Conservation (phyloP, 2,113 vertebrate genomes). For the Semnopithecus entellus region DNA sequence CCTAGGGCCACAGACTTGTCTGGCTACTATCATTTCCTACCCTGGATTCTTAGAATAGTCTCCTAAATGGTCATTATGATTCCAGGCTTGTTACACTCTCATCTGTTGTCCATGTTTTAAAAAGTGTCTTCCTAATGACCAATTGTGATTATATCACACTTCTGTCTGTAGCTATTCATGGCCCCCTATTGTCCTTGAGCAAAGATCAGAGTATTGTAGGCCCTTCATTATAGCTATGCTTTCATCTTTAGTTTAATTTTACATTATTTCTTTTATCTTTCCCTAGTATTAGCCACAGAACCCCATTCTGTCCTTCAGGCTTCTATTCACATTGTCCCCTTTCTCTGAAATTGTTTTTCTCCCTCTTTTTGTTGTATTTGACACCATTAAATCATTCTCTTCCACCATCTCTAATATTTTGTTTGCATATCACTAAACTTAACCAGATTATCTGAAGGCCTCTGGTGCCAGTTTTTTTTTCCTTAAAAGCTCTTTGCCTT, state of each 20-base stretch:
- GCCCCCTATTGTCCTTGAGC: neutral
- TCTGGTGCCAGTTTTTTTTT: neutral
- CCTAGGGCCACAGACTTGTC: neutral
- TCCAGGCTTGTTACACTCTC: neutral
- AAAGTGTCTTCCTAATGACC: neutral
- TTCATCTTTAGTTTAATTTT: neutral
- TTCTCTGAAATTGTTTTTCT: neutral
- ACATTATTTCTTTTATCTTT: neutral
- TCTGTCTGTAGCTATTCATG: neutral
- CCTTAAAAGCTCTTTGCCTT: neutral
- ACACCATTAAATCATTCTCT: neutral
- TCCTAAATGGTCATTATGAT: neutral
- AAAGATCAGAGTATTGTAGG: neutral
- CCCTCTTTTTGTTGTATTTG: neutral
- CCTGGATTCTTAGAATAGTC: neutral
- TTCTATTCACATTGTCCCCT: neutral
- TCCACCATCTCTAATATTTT: neutral
- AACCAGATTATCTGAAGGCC: neutral
- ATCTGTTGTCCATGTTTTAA: neutral
- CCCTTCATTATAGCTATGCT: neutral
- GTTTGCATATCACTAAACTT: neutral
- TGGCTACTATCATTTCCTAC: neutral
- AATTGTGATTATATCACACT: neutral
- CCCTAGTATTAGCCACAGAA: neutral
- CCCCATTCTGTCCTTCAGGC: neutral